Base-by-base conservation (phyloP, 1,140 invertebrate species). In the Heterodera carotae region DNA sequence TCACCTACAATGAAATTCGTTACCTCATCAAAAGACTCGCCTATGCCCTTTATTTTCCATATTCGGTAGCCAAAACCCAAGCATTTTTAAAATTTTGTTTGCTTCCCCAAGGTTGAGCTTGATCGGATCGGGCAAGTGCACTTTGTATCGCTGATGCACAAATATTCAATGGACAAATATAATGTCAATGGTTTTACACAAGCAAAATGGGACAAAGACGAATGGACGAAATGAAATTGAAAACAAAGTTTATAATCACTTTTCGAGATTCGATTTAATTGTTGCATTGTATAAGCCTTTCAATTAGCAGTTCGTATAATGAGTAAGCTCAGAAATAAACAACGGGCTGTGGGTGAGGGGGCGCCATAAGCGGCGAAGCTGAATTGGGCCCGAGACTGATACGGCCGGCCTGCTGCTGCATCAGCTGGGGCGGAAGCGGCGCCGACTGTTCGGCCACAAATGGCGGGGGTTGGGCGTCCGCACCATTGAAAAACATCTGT, bases 1-100 rank as follows among this genome's bases (percentile, higher is more conserved):
- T 74, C 59, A 64, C 71, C 36, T 74, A 74, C 64, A 33, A 74
- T 27, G 71, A 74, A 60, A 64, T 74, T 60, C 71, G 71, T n/a
- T 74, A 74, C 36, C 33, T 74, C 36, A 62, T 74, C 64, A 74
- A 74, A 60, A 56, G 71, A 62, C 59, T 74, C 25, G 71, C 71
- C 39, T 62, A 74, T 34, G 39, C 48, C 59, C 53, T 74, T n/a
- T 74, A 74, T 60, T 62, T 74, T 60, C 71, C 71, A 6, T 74
- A 74, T 60, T 74, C 34, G 29, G 71, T 74, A 34, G n/a, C 27
- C 8, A 27, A 6, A 31, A 36, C 59, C 25, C 33, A 18, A 25
- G 43, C 29, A 8, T 6, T 8, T 43, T 8, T 39, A 4, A 43
- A 71, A 36, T n/a, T 15, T 59, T n/a, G n/a, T 0, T n/a, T 70